Conservation (phyloP, 1,140 invertebrate species). For the Drosophila simulans region DNA sequence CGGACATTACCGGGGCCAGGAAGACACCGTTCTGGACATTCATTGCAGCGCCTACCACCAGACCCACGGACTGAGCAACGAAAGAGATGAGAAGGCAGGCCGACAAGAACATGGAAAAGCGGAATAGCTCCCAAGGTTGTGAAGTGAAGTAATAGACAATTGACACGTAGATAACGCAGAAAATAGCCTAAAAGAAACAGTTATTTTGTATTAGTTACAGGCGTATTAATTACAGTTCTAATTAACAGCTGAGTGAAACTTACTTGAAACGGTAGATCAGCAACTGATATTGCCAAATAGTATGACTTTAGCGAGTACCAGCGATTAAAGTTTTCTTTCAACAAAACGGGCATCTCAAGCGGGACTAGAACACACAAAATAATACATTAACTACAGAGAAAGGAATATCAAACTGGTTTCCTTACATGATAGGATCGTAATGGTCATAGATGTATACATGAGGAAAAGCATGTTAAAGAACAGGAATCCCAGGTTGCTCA, state of each 20-base stretch:
- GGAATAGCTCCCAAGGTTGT: slow-evolving; percentile 92
- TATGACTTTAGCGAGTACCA: slow-evolving; percentile 99
- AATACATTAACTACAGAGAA: not conserved
- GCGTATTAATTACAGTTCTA: too few relatives aligned
- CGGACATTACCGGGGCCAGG: slow-evolving; percentile 97
- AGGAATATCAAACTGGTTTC: too few relatives aligned
- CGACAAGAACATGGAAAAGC: slow-evolving; percentile 95
- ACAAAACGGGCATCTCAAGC: slow-evolving; percentile 96
- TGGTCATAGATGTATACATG: slow-evolving; percentile 99
- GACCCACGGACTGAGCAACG: slow-evolving; percentile 97
- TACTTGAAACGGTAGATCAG: slow-evolving; percentile 98
- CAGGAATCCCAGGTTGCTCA: slow-evolving; percentile 97
- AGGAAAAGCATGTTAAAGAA: slow-evolving; percentile 99
- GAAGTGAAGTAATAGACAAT: slow-evolving; percentile 98
- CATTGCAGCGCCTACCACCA: slow-evolving; percentile 97
- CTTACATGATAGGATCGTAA: slow-evolving; percentile 98
- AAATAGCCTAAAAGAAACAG: slow-evolving; percentile 89
- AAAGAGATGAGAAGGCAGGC: slow-evolving; percentile 96
- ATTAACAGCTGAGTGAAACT: slow-evolving; percentile 16
- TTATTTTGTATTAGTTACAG: not conserved
- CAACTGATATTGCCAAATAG: slow-evolving; percentile 97
- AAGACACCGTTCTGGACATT: slow-evolving; percentile 97
- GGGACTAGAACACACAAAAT: slow-evolving; percentile 89
- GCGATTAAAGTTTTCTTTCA: slow-evolving; percentile 98
- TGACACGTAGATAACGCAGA: slow-evolving; percentile 95